Evolutionary conservation across 2,113 vertebrate species (phyloP).

Genomic region (Salvelinus alpinus): DNA sequence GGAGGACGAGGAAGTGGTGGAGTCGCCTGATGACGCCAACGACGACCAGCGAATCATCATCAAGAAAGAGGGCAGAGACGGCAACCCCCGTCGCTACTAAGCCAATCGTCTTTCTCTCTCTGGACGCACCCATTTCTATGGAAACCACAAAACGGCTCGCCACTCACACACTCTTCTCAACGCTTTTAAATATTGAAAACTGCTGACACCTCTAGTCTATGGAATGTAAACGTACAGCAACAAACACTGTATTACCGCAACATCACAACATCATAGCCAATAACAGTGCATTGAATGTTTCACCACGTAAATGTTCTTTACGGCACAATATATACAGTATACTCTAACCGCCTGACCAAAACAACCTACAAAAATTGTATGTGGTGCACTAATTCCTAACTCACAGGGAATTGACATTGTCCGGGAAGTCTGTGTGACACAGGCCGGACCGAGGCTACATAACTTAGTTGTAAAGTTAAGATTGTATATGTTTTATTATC

Average conservation of each 20-base stretch:
- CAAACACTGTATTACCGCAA: slow-evolving; percentile 59
- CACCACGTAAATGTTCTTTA: slow-evolving; percentile 68
- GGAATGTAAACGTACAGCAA: slow-evolving; percentile 79
- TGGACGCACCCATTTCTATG: slow-evolving; percentile 52
- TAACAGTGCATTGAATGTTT: slow-evolving; percentile 50
- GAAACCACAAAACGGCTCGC: slow-evolving; percentile 59
- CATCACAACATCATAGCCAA: slow-evolving; percentile 59
- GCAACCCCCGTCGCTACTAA: slow-evolving; percentile 81
- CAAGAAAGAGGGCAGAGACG: slow-evolving; percentile 76
- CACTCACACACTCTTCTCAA: slow-evolving; percentile 49
- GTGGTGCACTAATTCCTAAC: slow-evolving; percentile 64
- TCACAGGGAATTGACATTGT: slow-evolving; percentile 59
- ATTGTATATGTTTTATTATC: slow-evolving; percentile 63
- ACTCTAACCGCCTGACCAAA: slow-evolving; percentile 61
- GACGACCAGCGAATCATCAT: slow-evolving; percentile 85
- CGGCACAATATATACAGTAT: slow-evolving; percentile 73
- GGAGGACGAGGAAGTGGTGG: slow-evolving; percentile 84
- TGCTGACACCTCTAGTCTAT: slow-evolving; percentile 72
- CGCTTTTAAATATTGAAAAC: slow-evolving; percentile 65
- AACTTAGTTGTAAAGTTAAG: slow-evolving; percentile 43
- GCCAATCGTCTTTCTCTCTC: slow-evolving; percentile 34
- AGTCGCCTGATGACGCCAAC: slow-evolving; percentile 79
- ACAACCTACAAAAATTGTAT: slow-evolving; percentile 54
- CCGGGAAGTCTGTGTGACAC: slow-evolving; percentile 61
- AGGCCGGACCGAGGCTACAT: slow-evolving; percentile 53